Conservation (phyloP, 2,888 invertebrate species). For the Philopedon plagiatum region DNA sequence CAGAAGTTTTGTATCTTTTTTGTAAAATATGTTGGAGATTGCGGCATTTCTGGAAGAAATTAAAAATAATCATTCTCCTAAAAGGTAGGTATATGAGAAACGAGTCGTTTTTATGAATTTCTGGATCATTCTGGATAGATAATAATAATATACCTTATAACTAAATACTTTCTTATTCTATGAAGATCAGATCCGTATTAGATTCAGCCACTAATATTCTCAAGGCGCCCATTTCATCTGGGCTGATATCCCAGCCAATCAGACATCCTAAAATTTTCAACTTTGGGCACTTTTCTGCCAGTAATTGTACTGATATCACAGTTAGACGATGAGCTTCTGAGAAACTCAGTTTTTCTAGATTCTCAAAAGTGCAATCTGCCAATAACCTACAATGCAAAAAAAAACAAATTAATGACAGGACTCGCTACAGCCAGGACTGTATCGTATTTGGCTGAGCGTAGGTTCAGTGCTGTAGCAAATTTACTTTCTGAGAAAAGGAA, state of each 20-base stretch:
- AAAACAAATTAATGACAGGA: neutral
- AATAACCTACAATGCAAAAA: conserved; percentile 72
- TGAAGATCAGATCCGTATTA: conserved; percentile 77
- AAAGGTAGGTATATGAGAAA: too few relatives aligned
- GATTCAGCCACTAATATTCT: conserved; percentile 76
- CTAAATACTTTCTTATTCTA: too few relatives aligned
- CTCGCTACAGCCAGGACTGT: too few relatives aligned
- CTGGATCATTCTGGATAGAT: too few relatives aligned
- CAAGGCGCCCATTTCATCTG: conserved; percentile 78
- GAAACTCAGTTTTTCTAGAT: conserved; percentile 79
- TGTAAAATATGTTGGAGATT: neutral
- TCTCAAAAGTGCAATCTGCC: conserved; percentile 75
- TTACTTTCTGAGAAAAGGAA: too few relatives aligned
- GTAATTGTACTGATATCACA: conserved; percentile 74
- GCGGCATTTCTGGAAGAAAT: too few relatives aligned
- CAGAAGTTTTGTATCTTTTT: neutral
- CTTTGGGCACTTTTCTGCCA: conserved; percentile 79
- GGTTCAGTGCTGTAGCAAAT: too few relatives aligned
- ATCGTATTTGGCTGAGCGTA: too few relatives aligned
- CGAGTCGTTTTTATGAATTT: too few relatives aligned
- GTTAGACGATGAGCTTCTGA: conserved; percentile 78
- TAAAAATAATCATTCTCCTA: too few relatives aligned
- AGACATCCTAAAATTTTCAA: conserved; percentile 76
- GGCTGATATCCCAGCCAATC: conserved; percentile 78
- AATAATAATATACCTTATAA: too few relatives aligned